Base-by-base conservation (phyloP, 2,888 invertebrate species). In the Drosophila diplacantha region DNA sequence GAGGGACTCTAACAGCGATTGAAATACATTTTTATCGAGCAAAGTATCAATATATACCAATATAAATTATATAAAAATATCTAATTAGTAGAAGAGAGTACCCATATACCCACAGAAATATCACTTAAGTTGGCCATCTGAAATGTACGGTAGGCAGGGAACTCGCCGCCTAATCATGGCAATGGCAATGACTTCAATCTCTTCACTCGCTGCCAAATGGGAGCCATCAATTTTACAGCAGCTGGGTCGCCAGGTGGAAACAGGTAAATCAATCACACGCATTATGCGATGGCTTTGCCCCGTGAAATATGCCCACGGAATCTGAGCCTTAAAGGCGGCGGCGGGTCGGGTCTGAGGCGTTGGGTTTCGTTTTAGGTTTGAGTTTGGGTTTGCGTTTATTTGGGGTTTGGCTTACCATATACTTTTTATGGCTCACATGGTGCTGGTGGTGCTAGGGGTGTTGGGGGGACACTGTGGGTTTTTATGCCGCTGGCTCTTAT, bases 241-340 rank as follows among this genome's bases (percentile, higher is more conserved):
- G 57, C 39, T 50, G 58, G 51, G 59, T 63, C 41, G 56, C 51
- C 8, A 68, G 69, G 56, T 61, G 61, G 55, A 63, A 60, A 62
- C 75, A 82, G 79, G 81, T 83, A 78, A 80, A 80, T 80, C 83
- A 80, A 80, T 80, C 80, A 70, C 60, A 39, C 67, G 75, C 81
- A 77, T 80, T 82, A 80, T 74, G 67, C 70, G 68, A 54, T 69
- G 62, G 34, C 46, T 56, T 64, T 65, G 43, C 52, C 46, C 65
- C 74, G 80, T 57, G 65, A 64, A 72, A 71, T 62, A 44, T 54
- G 63, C 56, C 56, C 52, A 53, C 34, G 26, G 53, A 50, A 64
- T 56, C 50, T 43, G 64, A 38, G 43, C 20, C 37, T 47, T 9
- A 11, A 26, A n/a, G 29, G 44, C 29, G 11, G 6, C n/a, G 7